Conservation (phyloP, 2,113 vertebrate species). For the Spea multiplicata region DNA sequence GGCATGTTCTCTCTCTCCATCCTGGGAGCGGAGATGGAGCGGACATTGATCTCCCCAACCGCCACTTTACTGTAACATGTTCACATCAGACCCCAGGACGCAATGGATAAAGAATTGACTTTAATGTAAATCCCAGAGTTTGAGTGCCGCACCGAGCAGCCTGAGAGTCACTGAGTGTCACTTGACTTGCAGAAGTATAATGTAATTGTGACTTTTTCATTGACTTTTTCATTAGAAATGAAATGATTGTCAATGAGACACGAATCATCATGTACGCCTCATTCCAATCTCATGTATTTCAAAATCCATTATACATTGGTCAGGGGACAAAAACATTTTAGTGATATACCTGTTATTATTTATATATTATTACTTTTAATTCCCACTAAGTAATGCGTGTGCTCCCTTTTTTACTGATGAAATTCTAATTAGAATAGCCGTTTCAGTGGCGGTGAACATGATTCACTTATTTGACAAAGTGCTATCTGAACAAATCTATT, state of each 20-base stretch:
- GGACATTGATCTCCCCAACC: neutral
- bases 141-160: constrained; percentile 10
- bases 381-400: too few relatives aligned
- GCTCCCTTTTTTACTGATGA: too few relatives aligned
- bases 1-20: neutral
- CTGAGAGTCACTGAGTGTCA: constrained; percentile 30
- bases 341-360: too few relatives aligned
- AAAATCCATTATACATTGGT: constrained; percentile 3
- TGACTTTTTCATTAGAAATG: constrained; percentile 46
- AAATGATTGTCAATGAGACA: constrained; percentile 37
- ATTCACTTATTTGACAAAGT: constrained; percentile 21
- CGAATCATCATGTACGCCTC: constrained; percentile 34
- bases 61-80: constrained; percentile 28
- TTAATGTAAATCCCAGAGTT: constrained; percentile 27
- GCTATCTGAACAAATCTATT: constrained; percentile 29
- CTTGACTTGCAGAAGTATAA: constrained; percentile 42
- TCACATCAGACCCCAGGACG: constrained; percentile 2
- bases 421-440: constrained; percentile 10
- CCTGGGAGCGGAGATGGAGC: neutral
- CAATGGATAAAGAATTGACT: constrained; percentile 25
- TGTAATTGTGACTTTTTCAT: constrained; percentile 47
- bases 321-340: too few relatives aligned
- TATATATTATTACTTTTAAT: too few relatives aligned
- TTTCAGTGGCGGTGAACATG: constrained; percentile 4
- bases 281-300: constrained; percentile 25